A percentile compares a stretch with the other conserved stretches of the same genome.
Conservation (phyloP, 2,888 invertebrate species). For the Tipula lateralis region DNA sequence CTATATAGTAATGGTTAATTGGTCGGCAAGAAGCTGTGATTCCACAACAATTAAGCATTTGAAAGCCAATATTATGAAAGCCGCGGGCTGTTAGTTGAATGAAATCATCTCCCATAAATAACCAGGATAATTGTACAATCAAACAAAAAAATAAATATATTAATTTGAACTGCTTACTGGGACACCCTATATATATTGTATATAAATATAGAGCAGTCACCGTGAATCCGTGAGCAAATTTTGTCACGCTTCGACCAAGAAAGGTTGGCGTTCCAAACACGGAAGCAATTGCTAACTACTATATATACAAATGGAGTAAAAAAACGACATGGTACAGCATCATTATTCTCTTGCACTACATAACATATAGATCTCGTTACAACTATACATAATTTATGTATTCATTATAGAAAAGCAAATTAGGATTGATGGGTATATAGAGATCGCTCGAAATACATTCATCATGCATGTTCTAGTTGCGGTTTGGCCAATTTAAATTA, state of each 20-base stretch:
- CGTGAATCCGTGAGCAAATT: neutral
- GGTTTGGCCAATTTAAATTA: neutral
- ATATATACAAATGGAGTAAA: neutral
- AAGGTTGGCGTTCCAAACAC: slow-evolving; percentile 1
- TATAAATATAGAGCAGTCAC: neutral
- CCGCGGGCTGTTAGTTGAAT: no score
- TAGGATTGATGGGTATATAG: neutral
- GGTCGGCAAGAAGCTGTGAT: no score
- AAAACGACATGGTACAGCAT: neutral
- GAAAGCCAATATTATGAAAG: no score
- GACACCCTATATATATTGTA: no score
- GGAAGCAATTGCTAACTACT: neutral
- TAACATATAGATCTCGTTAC: neutral
- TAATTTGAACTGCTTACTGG: no score
- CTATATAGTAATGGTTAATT: no score
- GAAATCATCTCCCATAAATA: no score
- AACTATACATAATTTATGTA: neutral
- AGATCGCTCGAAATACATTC: neutral
- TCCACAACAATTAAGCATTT: no score
- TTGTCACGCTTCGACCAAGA: neutral
- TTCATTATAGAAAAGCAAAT: neutral
- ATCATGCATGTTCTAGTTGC: neutral
- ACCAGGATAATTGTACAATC: no score
- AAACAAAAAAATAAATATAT: no score
- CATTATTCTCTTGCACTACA: neutral